Percentiles rank a stretch among this genome's conserved stretches.
phyloP scores from a whole-genome alignment of 2,797 vertebrate species.

The Threskiornis aethiopicus region DNA sequence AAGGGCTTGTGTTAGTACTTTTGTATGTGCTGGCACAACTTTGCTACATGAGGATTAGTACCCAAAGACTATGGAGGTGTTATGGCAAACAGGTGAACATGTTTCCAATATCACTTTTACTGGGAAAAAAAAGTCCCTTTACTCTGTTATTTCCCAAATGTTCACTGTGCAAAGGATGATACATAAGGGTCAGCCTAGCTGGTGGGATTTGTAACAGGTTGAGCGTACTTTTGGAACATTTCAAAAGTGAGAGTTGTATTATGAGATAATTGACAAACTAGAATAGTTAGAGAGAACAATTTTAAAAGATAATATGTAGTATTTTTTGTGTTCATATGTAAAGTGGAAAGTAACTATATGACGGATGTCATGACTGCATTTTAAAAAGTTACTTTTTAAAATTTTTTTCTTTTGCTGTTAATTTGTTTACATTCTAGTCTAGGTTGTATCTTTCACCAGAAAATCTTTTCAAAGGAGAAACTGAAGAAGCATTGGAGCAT shows the following conservation, averaged over 20 bases:
- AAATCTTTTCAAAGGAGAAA: slow-evolving; percentile 79
- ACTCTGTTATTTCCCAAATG: background rate
- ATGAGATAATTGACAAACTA: background rate
- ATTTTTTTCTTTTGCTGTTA: background rate
- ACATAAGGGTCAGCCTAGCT: rapidly evolving
- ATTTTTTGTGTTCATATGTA: background rate
- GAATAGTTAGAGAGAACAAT: background rate
- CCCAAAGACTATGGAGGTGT: background rate
- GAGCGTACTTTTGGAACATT: background rate
- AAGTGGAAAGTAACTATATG: background rate
- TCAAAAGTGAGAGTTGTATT: background rate
- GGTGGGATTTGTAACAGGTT: background rate
- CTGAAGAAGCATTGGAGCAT: slow-evolving; percentile 79
- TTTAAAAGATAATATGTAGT: background rate
- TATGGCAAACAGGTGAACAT: background rate
- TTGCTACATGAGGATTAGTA: too few relatives aligned
- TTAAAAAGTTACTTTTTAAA: background rate
- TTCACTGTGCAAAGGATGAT: background rate
- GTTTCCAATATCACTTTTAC: background rate
- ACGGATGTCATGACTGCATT: background rate
- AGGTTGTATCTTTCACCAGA: slow-evolving; percentile 76
- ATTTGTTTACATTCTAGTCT: slow-evolving; percentile 66
- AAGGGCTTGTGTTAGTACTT: background rate
- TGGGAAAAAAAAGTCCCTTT: background rate
- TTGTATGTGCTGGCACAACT: background rate